Conservation (phyloP, 2,888 invertebrate genomes). For the Gryllus longicercus region DNA sequence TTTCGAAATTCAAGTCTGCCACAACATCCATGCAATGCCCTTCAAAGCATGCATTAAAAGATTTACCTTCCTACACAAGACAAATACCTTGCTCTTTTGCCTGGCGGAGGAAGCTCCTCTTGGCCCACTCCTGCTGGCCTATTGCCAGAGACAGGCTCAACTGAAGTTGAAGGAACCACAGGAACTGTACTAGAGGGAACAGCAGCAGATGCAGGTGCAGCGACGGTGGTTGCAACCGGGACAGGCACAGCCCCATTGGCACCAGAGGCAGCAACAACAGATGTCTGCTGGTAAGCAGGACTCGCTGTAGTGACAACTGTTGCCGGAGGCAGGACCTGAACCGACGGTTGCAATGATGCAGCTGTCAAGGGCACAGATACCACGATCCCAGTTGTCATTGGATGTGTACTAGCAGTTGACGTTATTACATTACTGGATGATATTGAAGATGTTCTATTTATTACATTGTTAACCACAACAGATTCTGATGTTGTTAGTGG, state of each 20-base stretch:
- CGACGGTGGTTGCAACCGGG: conserved; percentile 21
- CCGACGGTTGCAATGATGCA: conserved; percentile 31
- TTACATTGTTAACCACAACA: conserved; percentile 31
- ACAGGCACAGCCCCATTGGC: conserved; percentile 25
- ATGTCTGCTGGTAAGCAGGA: conserved; percentile 17
- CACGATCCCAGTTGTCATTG: conserved; percentile 31
- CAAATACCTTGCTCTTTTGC: conserved; percentile 56
- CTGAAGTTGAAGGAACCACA: conserved; percentile 20
- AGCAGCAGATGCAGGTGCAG: not conserved
- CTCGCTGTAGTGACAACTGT: conserved; percentile 26
- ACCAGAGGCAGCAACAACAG: not conserved
- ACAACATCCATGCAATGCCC: not conserved
- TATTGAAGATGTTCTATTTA: conserved; percentile 12
- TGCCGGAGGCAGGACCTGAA: conserved; percentile 24
- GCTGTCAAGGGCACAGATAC: conserved; percentile 34
- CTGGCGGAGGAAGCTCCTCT: conserved; percentile 48
- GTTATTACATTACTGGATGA: conserved; percentile 28
- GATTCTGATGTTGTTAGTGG: conserved; percentile 24
- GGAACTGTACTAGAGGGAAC: not conserved
- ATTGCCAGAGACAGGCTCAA: conserved; percentile 18
- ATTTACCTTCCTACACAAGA: conserved; percentile 26
- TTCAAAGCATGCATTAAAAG: too few relatives aligned
- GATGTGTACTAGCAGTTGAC: conserved; percentile 21
- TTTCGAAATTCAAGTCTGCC: too few relatives aligned
- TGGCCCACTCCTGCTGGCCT: conserved; percentile 41